Evolutionary conservation across 1,140 invertebrate species (phyloP), one percentile per base, ranked within the genome.

Genomic region (Drosophila pruinosa): DNA sequence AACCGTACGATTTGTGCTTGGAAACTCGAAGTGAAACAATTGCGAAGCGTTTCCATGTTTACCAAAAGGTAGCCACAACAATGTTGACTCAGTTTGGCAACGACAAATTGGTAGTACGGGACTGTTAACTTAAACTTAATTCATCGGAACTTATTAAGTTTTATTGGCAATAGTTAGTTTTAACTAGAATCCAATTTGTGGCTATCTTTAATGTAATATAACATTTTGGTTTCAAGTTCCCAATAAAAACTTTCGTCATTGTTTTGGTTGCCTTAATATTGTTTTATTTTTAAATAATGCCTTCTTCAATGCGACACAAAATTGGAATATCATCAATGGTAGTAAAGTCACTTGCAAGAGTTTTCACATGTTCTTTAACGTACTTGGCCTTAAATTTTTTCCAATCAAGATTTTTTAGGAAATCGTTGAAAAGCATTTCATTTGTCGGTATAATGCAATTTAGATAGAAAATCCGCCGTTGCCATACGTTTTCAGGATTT

Each of bases 401-500:
- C 93, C 94, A 94, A 73, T 90, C 92, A 45, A 91, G 83, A 53
- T 92, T 90, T 7, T 76, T 85, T 0, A 93, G 45, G 64, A 92
- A 94, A 22, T 92, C 78, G 1, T 92, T 41, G 63, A 93, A 93
- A 0, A 94, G 69, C 28, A 90, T 58, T 39, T 92, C 76, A 3
- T 91, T 90, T 0, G 88, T 91, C 0, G 94, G 93, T 71, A 93
- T 93, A 4, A 92, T 92, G 0, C 89, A 92, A n/a, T 93, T 90
- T 36, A 94, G 70, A 59, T 93, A 94, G n/a, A 93, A 75, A 48
- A 91, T 90, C 4, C 94, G 91, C 6, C 92, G 89, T 50, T 92
- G 92, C 94, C 94, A 94, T 22, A 94, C 92, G 65, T 94, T 94
- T n/a, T 92, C 93, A 2, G 91, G 92, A 86, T 94, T 94, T 67